Percentiles rank a stretch among this genome's conserved stretches.
These are phyloP conservation scores for Acestrorhynchus altus DNA, from an alignment of 2,797 vertebrate genomes.

Conservation along the genomic window DNA sequence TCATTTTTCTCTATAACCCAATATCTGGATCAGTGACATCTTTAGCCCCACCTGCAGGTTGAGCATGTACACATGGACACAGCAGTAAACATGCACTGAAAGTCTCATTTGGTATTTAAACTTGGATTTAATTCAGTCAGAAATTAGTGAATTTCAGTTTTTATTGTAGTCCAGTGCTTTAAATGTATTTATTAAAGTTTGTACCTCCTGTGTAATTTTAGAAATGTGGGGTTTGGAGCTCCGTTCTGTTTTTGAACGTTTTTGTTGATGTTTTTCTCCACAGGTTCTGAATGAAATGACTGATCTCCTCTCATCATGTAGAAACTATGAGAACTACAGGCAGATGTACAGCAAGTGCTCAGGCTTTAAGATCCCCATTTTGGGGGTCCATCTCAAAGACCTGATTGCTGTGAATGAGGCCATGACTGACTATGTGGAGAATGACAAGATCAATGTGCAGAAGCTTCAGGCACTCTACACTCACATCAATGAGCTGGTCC, in stretches of 20 bases:
- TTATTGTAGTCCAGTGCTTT: too few species aligned
- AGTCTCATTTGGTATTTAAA: too few species aligned
- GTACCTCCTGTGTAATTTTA: conserved; percentile 77
- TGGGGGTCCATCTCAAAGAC: conserved; percentile 92
- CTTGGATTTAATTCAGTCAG: too few species aligned
- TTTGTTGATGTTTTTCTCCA: conserved; percentile 81
- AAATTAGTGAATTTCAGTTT: too few species aligned
- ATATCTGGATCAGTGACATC: too few species aligned
- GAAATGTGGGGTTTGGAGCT: conserved; percentile 62
- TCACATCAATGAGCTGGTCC: conserved; percentile 85
- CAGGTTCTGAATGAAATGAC: conserved; percentile 90
- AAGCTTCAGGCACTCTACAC: conserved; percentile 90
- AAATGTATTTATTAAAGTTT: too few species aligned
- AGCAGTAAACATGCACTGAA: too few species aligned
- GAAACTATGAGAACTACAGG: conserved; percentile 88
- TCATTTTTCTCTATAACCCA: too few species aligned
- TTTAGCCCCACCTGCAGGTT: too few species aligned
- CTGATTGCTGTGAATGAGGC: conserved; percentile 89
- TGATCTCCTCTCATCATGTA: conserved; percentile 85
- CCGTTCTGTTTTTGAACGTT: conserved; percentile 76
- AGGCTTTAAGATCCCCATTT: conserved; percentile 89
- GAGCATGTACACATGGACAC: too few species aligned
- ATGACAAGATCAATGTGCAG: conserved; percentile 86
- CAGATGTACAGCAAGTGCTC: conserved; percentile 81
- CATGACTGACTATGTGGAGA: conserved; percentile 83